Evolutionary conservation across 1,140 invertebrate genomes (phyloP).

Genomic region (Aphelenchoides avenae): DNA sequence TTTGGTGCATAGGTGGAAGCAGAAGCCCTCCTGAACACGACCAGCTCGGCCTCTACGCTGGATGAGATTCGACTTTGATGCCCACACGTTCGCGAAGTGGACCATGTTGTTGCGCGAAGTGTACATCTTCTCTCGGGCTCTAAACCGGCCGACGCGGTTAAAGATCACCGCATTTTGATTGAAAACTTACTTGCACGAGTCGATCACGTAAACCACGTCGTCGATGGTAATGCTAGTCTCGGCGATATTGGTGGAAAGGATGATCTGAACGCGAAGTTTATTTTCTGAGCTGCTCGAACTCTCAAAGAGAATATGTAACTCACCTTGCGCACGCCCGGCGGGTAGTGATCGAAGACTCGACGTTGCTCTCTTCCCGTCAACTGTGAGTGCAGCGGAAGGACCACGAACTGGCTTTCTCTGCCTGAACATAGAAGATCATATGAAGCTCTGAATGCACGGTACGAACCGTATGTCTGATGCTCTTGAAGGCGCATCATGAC

Average conservation of each 20-base stretch:
- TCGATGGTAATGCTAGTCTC: slow-evolving; percentile 88
- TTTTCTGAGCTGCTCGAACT: too few species aligned
- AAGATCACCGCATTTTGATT: slow-evolving; percentile 12
- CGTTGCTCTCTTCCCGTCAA: slow-evolving; percentile 69
- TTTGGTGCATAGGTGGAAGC: slow-evolving; percentile 69
- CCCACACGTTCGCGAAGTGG: slow-evolving; percentile 61
- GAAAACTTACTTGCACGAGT: slow-evolving; percentile 69
- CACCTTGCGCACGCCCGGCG: slow-evolving; percentile 66
- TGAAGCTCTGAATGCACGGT: background rate
- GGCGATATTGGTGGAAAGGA: slow-evolving; percentile 86
- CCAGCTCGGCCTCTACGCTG: slow-evolving; percentile 70
- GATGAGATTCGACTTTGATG: slow-evolving; percentile 67
- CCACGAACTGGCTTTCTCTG: slow-evolving; percentile 31
- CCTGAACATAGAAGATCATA: slow-evolving; percentile 17
- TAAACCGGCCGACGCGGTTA: slow-evolving; percentile 14
- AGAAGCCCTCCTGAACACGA: slow-evolving; percentile 71
- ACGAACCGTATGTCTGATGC: slow-evolving; percentile 18
- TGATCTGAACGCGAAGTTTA: slow-evolving; percentile 59
- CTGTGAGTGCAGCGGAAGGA: slow-evolving; percentile 54
- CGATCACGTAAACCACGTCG: slow-evolving; percentile 83
- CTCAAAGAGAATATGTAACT: slow-evolving; percentile 10
- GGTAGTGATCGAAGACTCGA: slow-evolving; percentile 70
- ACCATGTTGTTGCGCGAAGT: slow-evolving; percentile 55
- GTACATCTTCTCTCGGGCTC: slow-evolving; percentile 49
- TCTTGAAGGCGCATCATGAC: slow-evolving; percentile 65